Evolutionary conservation across 2,113 vertebrate genomes (phyloP), one percentile per base, ranked within the genome.

Genomic region (Gavialis gangeticus): DNA sequence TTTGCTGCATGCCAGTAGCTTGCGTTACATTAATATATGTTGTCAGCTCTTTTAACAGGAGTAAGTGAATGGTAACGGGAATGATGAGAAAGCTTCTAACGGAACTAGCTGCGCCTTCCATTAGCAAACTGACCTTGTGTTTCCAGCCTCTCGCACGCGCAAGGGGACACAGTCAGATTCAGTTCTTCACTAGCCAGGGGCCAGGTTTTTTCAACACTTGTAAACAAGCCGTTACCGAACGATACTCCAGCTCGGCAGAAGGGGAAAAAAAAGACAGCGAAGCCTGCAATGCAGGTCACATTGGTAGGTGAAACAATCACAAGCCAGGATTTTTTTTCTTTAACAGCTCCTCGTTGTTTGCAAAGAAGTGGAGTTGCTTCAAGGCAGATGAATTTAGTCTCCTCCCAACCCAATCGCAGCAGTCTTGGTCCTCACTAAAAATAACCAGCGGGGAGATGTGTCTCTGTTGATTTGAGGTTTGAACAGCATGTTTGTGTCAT

Each of bases 371-470:
- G 27, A 87, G 82, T 13, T 4, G 62, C 96, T 89, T 76, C 55
- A 10, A 79, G 90, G 87, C 86, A 24, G 56, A 11, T 34, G 58
- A 73, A 56, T 63, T 86, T 69, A 59, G 54, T 18, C 84, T 90
- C 11, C 69, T 76, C 54, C 3, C 46, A 5, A 37, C 34, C 83
- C 21, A 86, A 81, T 77, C 86, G 3, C 86, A 78, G 91, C 80
- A 57, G 88, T 92, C 69, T 92, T 30, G 88, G 5, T 83, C 22
- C 93, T 63, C 69, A 1, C 95, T 94, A 91, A 92, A 94, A 96
- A 91, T 90, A 94, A n/a, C 54, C 34, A 0, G 78, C 82, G n/a
- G 2, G 28, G 6, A 19, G 84, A n/a, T 7, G 69, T 28, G 81
- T 34, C 92, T 27, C 18, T 8, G 81, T 8, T 37, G 1, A 5